Conservation (phyloP, 2,113 vertebrate species). For the Morphnarchus princeps region DNA sequence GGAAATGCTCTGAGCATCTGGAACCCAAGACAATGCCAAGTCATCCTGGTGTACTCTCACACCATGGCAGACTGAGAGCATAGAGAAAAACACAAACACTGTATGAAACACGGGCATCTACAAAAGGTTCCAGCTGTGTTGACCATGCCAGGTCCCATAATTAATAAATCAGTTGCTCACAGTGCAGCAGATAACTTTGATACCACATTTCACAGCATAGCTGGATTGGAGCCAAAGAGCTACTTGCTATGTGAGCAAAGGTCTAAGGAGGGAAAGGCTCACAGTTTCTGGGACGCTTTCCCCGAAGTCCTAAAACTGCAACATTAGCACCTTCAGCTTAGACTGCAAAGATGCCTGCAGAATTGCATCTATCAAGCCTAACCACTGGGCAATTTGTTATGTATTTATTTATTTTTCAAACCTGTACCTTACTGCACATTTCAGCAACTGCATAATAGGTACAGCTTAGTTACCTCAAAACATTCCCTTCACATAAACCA, state of each 20-base stretch:
- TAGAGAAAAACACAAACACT: background rate
- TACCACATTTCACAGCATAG: background rate
- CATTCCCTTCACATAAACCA: background rate
- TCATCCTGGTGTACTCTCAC: background rate
- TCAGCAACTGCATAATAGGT: background rate
- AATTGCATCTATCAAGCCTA: background rate
- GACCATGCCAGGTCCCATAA: background rate
- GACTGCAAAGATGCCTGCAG: background rate
- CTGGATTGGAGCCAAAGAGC: background rate
- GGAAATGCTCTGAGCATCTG: background rate
- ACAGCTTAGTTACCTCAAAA: background rate
- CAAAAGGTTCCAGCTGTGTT: background rate
- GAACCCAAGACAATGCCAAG: background rate
- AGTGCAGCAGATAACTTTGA: background rate
- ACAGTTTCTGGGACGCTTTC: background rate
- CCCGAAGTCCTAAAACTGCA: background rate
- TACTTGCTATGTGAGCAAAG: background rate
- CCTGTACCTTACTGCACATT: background rate
- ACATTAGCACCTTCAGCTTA: background rate
- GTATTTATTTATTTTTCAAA: background rate
- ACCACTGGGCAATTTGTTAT: background rate
- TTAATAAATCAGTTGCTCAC: background rate
- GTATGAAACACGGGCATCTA: background rate
- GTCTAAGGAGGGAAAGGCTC: background rate
- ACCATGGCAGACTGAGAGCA: accelerated